phyloP scores from a whole-genome alignment of 2,888 invertebrate species.

The Lasioglossum vierecki region DNA sequence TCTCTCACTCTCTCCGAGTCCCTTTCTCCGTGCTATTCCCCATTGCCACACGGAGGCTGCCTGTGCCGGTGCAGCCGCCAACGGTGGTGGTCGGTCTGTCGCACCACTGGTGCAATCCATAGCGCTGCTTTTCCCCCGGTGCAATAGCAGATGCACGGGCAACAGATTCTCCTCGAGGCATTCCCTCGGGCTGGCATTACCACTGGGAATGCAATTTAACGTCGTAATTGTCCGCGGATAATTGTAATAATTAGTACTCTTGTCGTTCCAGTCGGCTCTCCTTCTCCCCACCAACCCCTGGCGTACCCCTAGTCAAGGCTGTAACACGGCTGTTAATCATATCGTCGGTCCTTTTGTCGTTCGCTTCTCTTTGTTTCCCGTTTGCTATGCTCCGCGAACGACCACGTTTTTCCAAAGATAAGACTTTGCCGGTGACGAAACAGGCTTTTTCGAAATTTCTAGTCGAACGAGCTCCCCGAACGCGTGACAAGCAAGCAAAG shows the following conservation, averaged over 20 bases:
- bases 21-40: conserved; percentile 16
- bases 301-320: conserved; percentile 14
- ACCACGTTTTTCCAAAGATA: background rate
- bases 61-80: conserved; percentile 7
- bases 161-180: conserved; percentile 58
- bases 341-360: conserved; percentile 38
- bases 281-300: background rate
- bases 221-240: conserved; percentile 74
- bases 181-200: conserved; percentile 56
- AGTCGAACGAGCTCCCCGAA: background rate
- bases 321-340: conserved; percentile 45
- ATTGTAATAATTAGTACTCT: conserved; percentile 75
- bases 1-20: background rate
- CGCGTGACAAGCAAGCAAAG: background rate
- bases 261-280: conserved; percentile 41
- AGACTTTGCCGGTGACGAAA: background rate
- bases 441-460: background rate
- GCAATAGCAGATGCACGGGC: conserved; percentile 44
- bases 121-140: conserved; percentile 12
- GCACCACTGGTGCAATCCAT: conserved; percentile 40
- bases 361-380: background rate
- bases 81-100: conserved; percentile 26
- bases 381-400: background rate
- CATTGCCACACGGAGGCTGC: conserved; percentile 19
- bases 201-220: conserved; percentile 73